These are phyloP conservation scores for Synergus gifuensis DNA, from an alignment of 2,888 invertebrate species.

Conservation along the genomic window DNA sequence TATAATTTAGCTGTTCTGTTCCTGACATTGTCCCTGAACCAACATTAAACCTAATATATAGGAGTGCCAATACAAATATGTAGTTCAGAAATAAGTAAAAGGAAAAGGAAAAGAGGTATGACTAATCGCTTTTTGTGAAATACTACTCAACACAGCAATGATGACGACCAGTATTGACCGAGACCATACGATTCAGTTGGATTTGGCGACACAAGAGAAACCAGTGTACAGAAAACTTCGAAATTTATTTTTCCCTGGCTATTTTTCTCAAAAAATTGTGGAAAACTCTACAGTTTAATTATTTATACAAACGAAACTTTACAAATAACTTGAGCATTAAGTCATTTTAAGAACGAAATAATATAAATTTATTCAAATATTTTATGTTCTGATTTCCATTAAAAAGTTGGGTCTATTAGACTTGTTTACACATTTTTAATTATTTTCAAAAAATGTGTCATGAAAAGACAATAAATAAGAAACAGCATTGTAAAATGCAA, in stretches of 20 bases:
- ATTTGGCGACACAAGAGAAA: background rate
- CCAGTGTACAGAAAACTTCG: background rate
- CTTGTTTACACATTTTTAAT: background rate
- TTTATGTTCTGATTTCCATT: background rate
- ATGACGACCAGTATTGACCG: constrained; percentile 10
- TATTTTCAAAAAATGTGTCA: background rate
- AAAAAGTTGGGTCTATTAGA: background rate
- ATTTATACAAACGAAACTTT: background rate
- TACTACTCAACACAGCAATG: background rate
- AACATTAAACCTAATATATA: background rate
- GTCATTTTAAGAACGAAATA: background rate
- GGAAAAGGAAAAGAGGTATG: constrained; percentile 10
- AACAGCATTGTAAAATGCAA: no score
- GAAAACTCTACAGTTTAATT: constrained; percentile 2
- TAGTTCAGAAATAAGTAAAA: background rate
- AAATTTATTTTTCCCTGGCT: background rate
- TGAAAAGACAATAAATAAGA: background rate
- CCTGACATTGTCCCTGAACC: background rate
- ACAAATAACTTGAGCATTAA: background rate
- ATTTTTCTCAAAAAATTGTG: background rate
- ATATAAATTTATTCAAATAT: background rate
- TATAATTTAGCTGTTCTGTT: background rate
- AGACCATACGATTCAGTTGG: background rate
- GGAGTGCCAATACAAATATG: background rate
- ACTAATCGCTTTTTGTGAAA: background rate